Evolutionary conservation across 2,888 invertebrate species (phyloP), one percentile per base, ranked within the genome.

Genomic region (Dryocosmus kuriphilus): DNA sequence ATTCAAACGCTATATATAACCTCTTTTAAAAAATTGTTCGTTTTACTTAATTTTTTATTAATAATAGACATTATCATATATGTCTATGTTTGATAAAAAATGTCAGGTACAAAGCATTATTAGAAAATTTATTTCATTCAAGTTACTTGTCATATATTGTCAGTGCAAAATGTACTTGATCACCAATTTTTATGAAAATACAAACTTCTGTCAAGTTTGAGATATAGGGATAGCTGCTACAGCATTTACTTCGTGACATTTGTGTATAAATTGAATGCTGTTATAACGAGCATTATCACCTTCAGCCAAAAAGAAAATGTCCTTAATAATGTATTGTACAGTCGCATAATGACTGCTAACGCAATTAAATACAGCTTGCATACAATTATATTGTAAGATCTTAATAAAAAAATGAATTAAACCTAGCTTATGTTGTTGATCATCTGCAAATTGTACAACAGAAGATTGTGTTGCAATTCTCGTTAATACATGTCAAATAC

Each of bases 351-450:
- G 80, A 11, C 55, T 27, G 71, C 38, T 62, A 19, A 41, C 35
- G 65, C 82, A 82, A 67, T 62, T 67, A 76, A 81, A 82, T 16
- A 57, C 71, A 32, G 11, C 30, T 55, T 75, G 19, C 14, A n/a
- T 19, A 63, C 81, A 81, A 61, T 78, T 67, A 65, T 79, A 82
- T 1, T 46, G 19, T 8, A n/a, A 19, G 22, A 75, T 16, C 75
- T 77, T 81, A 22, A 81, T 46, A 55, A 82, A 81, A 77, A 63
- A 80, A 19, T n/a, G n/a, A n/a, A n/a, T n/a, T n/a, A n/a, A n/a
- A n/a, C n/a, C n/a, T n/a, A n/a, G n/a, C n/a, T n/a, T 51, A 9
- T 57, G 7, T 71, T 55, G 62, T 19, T 74, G 30, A 32, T 62
- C 38, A 8, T 76, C 51, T 11, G 22, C 9, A 75, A 71, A 83